Conservation (phyloP, 2,113 vertebrate species). For the Saguinus midas region DNA sequence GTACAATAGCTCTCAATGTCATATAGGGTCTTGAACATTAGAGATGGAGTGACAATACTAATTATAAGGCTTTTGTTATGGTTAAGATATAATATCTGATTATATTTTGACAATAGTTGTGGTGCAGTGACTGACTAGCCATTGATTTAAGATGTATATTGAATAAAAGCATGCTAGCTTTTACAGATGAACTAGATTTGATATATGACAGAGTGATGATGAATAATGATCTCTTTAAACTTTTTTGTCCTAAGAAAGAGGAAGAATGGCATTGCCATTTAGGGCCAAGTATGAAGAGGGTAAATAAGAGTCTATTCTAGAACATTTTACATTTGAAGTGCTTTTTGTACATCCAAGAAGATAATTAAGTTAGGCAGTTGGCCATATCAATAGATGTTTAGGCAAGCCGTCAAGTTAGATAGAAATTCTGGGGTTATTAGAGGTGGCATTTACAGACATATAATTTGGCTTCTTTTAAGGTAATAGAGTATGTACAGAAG, state of each 20-base stretch:
- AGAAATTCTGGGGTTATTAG: neutral
- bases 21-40: neutral
- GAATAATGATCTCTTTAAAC: neutral
- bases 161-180: neutral
- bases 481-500: neutral
- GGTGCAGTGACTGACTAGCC: neutral
- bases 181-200: neutral
- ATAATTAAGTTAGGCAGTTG: neutral
- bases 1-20: neutral
- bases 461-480: neutral
- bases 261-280: neutral
- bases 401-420: neutral
- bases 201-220: neutral
- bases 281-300: neutral
- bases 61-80: neutral
- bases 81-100: neutral
- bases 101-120: neutral
- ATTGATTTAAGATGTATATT: neutral
- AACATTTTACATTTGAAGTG: neutral
- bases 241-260: neutral
- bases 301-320: neutral
- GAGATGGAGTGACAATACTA: neutral
- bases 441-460: neutral
- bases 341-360: neutral
- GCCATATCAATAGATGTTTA: neutral